Base-by-base conservation (phyloP, 2,888 invertebrate species). In the Cephus nigrinus region DNA sequence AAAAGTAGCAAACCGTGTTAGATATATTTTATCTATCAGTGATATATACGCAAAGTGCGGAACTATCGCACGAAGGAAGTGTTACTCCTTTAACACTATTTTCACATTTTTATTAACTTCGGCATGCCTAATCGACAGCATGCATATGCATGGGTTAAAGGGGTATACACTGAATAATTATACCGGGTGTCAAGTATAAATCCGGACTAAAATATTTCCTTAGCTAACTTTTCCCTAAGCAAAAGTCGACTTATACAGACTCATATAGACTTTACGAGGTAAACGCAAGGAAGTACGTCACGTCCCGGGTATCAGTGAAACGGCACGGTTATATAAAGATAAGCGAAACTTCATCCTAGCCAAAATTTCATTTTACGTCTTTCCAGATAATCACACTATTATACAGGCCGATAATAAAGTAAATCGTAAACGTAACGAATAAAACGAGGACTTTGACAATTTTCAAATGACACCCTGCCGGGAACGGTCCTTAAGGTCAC, bases 1-100 rank as follows among this genome's bases (percentile, higher is more conserved):
- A 82, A 78, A 84, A 85, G 80, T 83, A 83, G 82, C 79, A 79
- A 83, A 80, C 82, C 80, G 79, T 81, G 83, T 82, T 82, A 80
- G 78, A 78, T 73, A 78, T 79, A 84, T 82, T 81, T 84, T 81
- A 81, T 80, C 79, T 79, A 79, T 78, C 79, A 73, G 76, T 79
- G 78, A 78, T 75, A 73, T 73, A 77, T 73, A 76, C 69, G 76
- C 80, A 79, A 36, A 35, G n/a, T 9, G 9, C 23, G 23, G 23
- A 23, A 55, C 23, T 55, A 23, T 23, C 23, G 23, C 23, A 23
- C 55, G 55, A 23, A 55, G 55, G 55, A 23, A 55, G 23, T 55
- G 23, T 55, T 55, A 55, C 23, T 23, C 2, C 9, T 55, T 55
- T 23, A 55, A 55, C 23, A 55, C 1, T 23, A 23, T 55, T 55